Conservation (phyloP, 2,113 vertebrate genomes). For the Plectropomus leopardus region DNA sequence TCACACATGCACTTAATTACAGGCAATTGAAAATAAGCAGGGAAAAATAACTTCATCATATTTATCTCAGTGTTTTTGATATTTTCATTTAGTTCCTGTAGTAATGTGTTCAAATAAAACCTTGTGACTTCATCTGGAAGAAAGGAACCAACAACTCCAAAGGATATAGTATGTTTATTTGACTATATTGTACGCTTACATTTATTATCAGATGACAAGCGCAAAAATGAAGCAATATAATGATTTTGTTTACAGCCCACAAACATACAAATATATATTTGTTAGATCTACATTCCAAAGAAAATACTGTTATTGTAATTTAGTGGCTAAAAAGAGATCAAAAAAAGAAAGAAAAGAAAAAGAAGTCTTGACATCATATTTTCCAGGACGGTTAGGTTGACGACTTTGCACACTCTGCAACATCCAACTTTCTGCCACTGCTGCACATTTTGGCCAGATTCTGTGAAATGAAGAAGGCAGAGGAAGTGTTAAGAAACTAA, state of each 20-base stretch:
- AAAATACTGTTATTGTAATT: slow-evolving; percentile 2
- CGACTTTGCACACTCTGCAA: slow-evolving; percentile 84
- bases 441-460: slow-evolving; percentile 86
- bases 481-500: background rate
- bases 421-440: slow-evolving; percentile 83
- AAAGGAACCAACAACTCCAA: slow-evolving; percentile 16
- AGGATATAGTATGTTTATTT: slow-evolving; percentile 54
- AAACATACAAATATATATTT: slow-evolving; percentile 13
- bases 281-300: slow-evolving; percentile 22
- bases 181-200: slow-evolving; percentile 29
- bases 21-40: too few relatives aligned
- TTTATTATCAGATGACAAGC: slow-evolving; percentile 12
- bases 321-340: slow-evolving; percentile 34
- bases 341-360: background rate
- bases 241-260: slow-evolving; percentile 33
- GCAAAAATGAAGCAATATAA: slow-evolving; percentile 18
- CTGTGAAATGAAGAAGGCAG: slow-evolving; percentile 61
- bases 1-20: too few relatives aligned
- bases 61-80: too few relatives aligned
- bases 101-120: background rate
- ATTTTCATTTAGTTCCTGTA: background rate
- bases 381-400: slow-evolving; percentile 60
- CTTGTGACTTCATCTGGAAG: background rate
- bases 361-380: slow-evolving; percentile 33
- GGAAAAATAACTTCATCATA: too few relatives aligned